Evolutionary conservation across 2,113 vertebrate species (phyloP).

Genomic region (Odontophorus gujanensis): DNA sequence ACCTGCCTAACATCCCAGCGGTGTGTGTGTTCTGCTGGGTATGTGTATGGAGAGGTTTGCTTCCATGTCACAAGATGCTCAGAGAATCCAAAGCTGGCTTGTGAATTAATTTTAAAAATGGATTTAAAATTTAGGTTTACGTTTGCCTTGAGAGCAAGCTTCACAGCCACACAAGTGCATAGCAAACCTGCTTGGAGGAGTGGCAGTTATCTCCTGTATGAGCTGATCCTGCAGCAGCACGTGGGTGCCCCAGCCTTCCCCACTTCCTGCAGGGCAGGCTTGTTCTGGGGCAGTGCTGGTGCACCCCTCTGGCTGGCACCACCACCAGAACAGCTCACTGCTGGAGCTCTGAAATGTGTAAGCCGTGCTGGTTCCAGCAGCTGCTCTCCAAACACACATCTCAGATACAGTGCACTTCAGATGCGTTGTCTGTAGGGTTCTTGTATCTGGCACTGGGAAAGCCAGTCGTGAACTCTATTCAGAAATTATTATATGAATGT

Average conservation of each 20-base stretch:
- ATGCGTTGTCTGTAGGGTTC: not conserved
- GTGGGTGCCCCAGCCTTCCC: not conserved
- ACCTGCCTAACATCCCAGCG: not conserved
- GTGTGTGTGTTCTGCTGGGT: not conserved
- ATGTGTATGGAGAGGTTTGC: accelerated
- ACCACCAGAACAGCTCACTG: not conserved
- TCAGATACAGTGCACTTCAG: not conserved
- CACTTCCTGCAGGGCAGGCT: not conserved
- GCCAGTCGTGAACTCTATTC: not conserved
- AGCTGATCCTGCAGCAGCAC: accelerated
- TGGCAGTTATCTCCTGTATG: not conserved
- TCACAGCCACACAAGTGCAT: not conserved
- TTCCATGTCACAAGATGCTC: accelerated
- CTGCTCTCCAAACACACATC: not conserved
- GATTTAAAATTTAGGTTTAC: not conserved
- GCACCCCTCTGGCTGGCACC: not conserved
- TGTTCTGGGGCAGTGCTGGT: not conserved
- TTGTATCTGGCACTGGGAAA: accelerated
- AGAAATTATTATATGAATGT: not conserved
- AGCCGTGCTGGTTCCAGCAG: not conserved
- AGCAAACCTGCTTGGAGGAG: not conserved
- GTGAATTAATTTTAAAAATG: not conserved
- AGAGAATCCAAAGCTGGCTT: not conserved
- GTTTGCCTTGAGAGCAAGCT: not conserved
- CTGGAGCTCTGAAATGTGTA: not conserved